These are phyloP conservation scores for Andrena praecox DNA, from an alignment of 2,888 invertebrate genomes.

Conservation along the genomic window DNA sequence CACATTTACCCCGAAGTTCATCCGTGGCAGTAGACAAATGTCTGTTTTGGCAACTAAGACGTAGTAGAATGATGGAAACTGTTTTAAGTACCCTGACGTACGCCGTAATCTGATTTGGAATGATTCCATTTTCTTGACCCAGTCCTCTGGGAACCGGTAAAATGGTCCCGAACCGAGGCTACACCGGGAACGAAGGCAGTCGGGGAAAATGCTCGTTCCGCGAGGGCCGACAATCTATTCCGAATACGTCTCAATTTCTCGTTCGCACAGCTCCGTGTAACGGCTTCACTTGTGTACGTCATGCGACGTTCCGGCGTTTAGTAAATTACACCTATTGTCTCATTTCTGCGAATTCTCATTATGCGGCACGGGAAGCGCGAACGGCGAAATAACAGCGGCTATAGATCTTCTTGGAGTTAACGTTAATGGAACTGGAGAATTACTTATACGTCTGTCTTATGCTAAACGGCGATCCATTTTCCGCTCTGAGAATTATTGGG, in stretches of 20 bases:
- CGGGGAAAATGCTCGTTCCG: constrained; percentile 41
- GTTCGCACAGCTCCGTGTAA: constrained; percentile 6
- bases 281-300: constrained; percentile 13
- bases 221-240: constrained; percentile 29
- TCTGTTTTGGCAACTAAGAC: not conserved
- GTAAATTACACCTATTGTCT: constrained; percentile 47
- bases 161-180: constrained; percentile 52
- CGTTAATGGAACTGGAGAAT: constrained; percentile 48
- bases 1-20: not conserved
- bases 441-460: constrained; percentile 38
- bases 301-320: constrained; percentile 31
- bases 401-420: constrained; percentile 46
- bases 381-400: constrained; percentile 40
- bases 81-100: constrained; percentile 67
- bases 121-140: constrained; percentile 71
- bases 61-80: constrained; percentile 38
- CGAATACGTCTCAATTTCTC: constrained; percentile 40
- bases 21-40: not conserved
- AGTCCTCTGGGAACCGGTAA: constrained; percentile 33
- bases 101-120: constrained; percentile 73
- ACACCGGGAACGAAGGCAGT: constrained; percentile 41
- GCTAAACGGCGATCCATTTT: constrained; percentile 41
- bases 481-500: constrained; percentile 27
- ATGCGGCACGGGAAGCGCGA: constrained; percentile 24
- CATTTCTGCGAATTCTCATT: constrained; percentile 39